Conservation (phyloP, 2,113 vertebrate genomes). For the Micronycteris hirsuta region DNA sequence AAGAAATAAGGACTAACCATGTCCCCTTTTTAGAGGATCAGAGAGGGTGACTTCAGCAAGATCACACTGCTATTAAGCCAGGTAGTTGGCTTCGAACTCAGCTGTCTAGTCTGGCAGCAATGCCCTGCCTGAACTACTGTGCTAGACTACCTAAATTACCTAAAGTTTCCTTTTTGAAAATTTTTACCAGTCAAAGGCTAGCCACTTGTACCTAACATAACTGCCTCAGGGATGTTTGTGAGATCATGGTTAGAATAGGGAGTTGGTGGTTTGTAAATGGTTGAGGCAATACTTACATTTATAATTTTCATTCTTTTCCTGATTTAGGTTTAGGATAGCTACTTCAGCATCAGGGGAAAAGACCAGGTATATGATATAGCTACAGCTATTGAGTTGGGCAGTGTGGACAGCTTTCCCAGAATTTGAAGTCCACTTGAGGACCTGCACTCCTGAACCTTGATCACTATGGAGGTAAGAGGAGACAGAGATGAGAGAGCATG, state of each 20-base stretch:
- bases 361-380: neutral
- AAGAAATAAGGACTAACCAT: neutral
- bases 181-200: neutral
- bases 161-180: neutral
- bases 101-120: neutral
- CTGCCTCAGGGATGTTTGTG: neutral
- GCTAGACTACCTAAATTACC: neutral
- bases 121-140: neutral
- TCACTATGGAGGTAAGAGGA: neutral
- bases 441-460: neutral
- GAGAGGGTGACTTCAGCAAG: neutral
- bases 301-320: neutral
- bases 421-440: neutral
- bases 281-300: neutral
- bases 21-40: neutral
- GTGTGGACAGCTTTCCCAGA: neutral
- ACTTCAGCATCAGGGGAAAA: neutral
- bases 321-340: neutral
- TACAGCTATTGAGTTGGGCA: neutral
- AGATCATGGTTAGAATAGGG: neutral
- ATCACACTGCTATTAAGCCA: neutral
- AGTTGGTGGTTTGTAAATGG: neutral
- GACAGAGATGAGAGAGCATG: neutral
- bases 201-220: neutral
- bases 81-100: neutral